Percentiles rank a stretch among this genome's conserved stretches.
Evolutionary conservation across 2,888 invertebrate genomes (phyloP).

Genomic region (Halictus ligatus): DNA sequence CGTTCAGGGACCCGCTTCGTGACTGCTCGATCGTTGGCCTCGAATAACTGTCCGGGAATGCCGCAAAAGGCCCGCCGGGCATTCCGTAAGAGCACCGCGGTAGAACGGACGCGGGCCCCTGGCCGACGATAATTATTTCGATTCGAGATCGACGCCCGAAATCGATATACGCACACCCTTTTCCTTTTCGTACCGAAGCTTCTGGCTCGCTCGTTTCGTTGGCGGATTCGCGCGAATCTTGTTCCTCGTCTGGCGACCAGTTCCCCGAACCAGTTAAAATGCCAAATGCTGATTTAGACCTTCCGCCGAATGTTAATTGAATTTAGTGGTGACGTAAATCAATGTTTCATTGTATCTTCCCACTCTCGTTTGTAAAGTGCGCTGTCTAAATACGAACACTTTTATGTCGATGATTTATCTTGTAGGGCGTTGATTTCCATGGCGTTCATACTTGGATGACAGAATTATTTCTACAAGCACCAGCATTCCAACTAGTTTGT

Average conservation of each 20-base stretch:
- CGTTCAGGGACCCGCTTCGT: slow-evolving; percentile 53
- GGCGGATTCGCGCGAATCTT: neutral
- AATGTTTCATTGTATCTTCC: no score
- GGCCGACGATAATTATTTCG: slow-evolving; percentile 62
- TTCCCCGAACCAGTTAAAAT: neutral
- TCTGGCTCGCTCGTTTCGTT: no score
- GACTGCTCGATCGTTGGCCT: slow-evolving; percentile 75
- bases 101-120: slow-evolving; percentile 56
- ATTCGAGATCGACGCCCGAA: slow-evolving; percentile 27
- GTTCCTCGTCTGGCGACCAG: neutral
- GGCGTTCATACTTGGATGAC: no score
- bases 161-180: neutral
- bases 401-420: no score
- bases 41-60: slow-evolving; percentile 78
- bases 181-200: neutral
- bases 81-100: slow-evolving; percentile 65
- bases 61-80: slow-evolving; percentile 69
- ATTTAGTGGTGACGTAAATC: no score
- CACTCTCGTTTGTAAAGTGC: no score
- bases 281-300: neutral
- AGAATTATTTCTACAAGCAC: no score
- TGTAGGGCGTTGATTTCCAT: no score
- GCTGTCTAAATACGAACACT: no score
- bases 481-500: no score
- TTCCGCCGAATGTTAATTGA: no score